A percentile compares a stretch with the other conserved stretches of the same genome.
These are phyloP conservation scores for Drosophila hydei DNA, from an alignment of 1,140 invertebrate genomes.

Conservation along the genomic window DNA sequence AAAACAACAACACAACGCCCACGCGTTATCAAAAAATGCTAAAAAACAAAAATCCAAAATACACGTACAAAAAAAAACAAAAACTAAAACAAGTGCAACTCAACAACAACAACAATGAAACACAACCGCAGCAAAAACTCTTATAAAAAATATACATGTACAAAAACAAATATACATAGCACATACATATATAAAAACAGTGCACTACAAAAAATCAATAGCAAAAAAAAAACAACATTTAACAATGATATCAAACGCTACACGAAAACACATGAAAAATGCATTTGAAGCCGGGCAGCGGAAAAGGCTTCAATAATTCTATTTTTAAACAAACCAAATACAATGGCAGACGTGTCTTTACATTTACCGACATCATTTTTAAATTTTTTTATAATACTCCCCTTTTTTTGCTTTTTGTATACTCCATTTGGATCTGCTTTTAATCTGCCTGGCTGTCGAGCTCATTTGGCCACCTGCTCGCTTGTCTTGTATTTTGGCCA, in stretches of 20 bases:
- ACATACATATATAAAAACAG: conserved; percentile 28
- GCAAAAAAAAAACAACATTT: conserved; percentile 7
- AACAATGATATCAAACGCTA: conserved; percentile 7
- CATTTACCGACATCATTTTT: conserved; percentile 12
- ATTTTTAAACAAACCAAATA: conserved; percentile 4
- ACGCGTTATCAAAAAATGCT: conserved; percentile 33
- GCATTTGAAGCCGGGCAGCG: conserved; percentile 1
- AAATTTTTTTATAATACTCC: too few species aligned
- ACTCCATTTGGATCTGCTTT: not conserved
- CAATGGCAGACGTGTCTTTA: not conserved
- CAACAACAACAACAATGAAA: conserved; percentile 40
- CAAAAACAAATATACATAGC: conserved; percentile 13
- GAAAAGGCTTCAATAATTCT: conserved; percentile 14
- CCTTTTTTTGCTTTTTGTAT: not conserved
- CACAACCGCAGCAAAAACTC: conserved; percentile 1
- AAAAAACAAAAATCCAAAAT: conserved; percentile 41
- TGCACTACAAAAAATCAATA: conserved; percentile 24
- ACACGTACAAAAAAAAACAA: conserved; percentile 45
- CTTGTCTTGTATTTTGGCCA: conserved; percentile 12
- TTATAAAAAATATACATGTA: conserved; percentile 35
- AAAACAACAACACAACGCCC: conserved; percentile 19
- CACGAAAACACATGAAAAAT: conserved; percentile 6
- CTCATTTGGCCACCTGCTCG: conserved; percentile 21
- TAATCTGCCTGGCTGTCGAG: not conserved
- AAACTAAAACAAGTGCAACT: conserved; percentile 58